Evolutionary conservation across 2,888 invertebrate genomes (phyloP), one percentile per base, ranked within the genome.

Genomic region (Theodoxus fluviatilis): DNA sequence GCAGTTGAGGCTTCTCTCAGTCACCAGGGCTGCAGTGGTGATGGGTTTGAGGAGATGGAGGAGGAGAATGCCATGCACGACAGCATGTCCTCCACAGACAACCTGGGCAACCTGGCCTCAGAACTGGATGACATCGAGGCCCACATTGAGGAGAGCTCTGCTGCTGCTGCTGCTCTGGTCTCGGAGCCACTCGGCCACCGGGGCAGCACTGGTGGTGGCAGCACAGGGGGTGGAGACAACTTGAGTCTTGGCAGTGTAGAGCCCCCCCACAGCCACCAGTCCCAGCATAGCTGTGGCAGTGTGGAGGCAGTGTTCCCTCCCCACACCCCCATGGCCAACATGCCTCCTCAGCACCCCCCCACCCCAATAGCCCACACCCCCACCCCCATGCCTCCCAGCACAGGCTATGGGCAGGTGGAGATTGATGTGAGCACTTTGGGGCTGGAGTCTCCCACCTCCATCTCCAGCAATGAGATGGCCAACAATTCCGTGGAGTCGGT

Each of bases 401-500:
- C 68, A 55, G 74, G 74, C 35, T 77, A 69, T 68, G 75, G 74
- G 64, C 72, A 69, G 67, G 90, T 95, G 78, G 94, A 95, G 78
- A 87, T 95, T 73, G 95, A 94, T 85, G 94, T 94, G 1, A 91
- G 92, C 71, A 94, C 94, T 83, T 87, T 95, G 71, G 94, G 94
- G 0, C 88, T 96, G 75, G 95, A 95, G 85, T 95, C 95, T 0
- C 95, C 96, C 0, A 92, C 94, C 0, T 94, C 94, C 52, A 94
- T 95, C 77, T 92, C 88, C 72, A 89, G 94, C 0, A 94, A 93
- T 63, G 94, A 95, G 85, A 90, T 95, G 87, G 93, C 81, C 18
- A 77, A 74, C 71, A 91, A 91, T 82, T 90, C 92, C 0, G 91
- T 91, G 0, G 92, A 92, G 76, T 43, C 70, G n/a, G 72, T 49